phyloP scores from a whole-genome alignment of 2,888 invertebrate species.

The Barypeithes pellucidus region DNA sequence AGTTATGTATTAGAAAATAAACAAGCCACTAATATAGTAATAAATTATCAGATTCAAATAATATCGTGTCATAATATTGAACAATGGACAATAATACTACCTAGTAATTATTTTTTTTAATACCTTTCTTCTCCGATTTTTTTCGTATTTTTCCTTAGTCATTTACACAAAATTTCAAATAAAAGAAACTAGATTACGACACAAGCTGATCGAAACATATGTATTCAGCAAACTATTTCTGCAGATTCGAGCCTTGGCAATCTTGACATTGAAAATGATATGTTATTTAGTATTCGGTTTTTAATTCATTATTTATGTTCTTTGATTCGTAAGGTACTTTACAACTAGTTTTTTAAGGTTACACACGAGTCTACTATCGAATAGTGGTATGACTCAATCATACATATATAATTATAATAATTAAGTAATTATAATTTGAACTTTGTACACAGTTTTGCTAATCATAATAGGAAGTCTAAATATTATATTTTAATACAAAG shows the following conservation, averaged over 20 bases:
- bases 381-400: not conserved
- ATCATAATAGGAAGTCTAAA: not conserved
- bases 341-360: conserved; percentile 22
- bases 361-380: not conserved
- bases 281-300: not conserved
- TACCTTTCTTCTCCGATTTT: conserved; percentile 7
- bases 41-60: no score
- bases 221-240: not conserved
- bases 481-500: not conserved
- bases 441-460: not conserved
- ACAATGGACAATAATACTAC: no score
- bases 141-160: not conserved
- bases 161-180: not conserved
- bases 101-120: not conserved
- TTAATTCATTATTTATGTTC: conserved; percentile 9
- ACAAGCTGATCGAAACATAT: not conserved
- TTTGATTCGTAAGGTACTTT: not conserved
- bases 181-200: not conserved
- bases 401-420: not conserved
- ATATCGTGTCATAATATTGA: no score
- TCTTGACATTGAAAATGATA: conserved; percentile 21
- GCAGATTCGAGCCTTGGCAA: not conserved
- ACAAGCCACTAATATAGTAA: no score
- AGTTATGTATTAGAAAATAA: no score
- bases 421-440: not conserved